Base-by-base conservation (phyloP, 2,113 vertebrate genomes). In the Halcyon malimbica region DNA sequence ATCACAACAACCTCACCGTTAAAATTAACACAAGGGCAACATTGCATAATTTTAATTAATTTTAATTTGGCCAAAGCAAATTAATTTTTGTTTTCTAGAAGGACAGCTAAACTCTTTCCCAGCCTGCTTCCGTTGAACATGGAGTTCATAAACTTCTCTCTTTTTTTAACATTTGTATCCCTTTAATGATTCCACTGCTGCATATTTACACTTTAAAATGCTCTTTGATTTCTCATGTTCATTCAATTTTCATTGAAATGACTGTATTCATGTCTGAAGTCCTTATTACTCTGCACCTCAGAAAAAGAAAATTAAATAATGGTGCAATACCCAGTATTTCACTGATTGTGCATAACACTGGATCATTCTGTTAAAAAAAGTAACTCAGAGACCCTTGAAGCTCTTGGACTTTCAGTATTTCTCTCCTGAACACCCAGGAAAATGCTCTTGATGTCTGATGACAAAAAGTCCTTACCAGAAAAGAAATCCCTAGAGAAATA, bases 41-140 rank as follows among this genome's bases (percentile, higher is more conserved):
- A 98, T 98, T 98, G 98, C 98, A 98, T 98, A 98, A 98, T 98
- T 98, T 98, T 98, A 98, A 98, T 98, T 98, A 98, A 98, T 98
- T 98, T 98, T 98, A 98, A 98, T 98, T 98, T 98, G 98, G 97
- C 97, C 98, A 98, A 97, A 98, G 98, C 97, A 98, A 98, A 98
- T 98, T 98, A 98, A 98, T 98, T 98, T 98, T 98, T 98, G 98
- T 98, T 98, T 98, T 98, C 97, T 98, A 97, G 97, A 98, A 98
- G 98, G 98, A 98, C 97, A 98, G 95, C 97, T 97, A 96, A 98
- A 98, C 82, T 97, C 96, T 95, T 96, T 96, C 88, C 57, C 87
- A 96, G 92, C 70, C 71, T 13, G 60, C 84, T 97, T 93, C 83
- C 0, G 0, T 78, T 71, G 87, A 96, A 94, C 48, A 53, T 5